phyloP scores from a whole-genome alignment of 2,888 invertebrate genomes.

The Molorchus minor region DNA sequence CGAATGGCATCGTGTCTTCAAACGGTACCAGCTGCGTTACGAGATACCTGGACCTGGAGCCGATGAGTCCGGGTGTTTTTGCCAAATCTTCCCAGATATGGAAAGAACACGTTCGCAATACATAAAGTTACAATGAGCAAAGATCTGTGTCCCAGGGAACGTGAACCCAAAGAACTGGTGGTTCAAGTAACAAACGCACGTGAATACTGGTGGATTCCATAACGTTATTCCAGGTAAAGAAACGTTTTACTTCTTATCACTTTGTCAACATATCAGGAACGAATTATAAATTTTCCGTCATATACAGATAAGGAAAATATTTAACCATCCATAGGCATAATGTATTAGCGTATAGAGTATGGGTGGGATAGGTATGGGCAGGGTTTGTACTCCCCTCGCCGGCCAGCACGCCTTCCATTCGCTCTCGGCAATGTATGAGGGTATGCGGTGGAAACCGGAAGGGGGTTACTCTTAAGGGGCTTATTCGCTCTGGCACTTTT shows the following conservation, averaged over 20 bases:
- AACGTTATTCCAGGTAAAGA: conserved; percentile 48
- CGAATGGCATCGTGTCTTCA: conserved; percentile 54
- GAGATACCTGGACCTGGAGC: conserved; percentile 52
- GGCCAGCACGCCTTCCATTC: too few species aligned
- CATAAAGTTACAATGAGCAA: conserved; percentile 48
- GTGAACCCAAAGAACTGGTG: conserved; percentile 45
- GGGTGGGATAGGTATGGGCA: too few species aligned
- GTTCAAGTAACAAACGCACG: conserved; percentile 37
- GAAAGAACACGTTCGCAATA: conserved; percentile 54
- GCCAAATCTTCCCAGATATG: conserved; percentile 52
- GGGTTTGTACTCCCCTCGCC: too few species aligned
- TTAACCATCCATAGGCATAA: background rate
- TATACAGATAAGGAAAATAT: too few species aligned
- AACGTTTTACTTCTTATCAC: too few species aligned
- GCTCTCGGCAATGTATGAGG: too few species aligned
- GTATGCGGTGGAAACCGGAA: too few species aligned
- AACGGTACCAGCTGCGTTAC: conserved; percentile 60
- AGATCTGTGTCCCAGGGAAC: conserved; percentile 49
- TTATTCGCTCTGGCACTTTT: too few species aligned
- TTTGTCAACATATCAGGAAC: too few species aligned
- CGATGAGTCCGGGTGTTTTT: conserved; percentile 53
- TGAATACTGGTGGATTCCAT: conserved; percentile 43
- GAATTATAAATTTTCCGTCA: too few species aligned
- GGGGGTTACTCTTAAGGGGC: too few species aligned
- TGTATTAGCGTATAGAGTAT: too few species aligned